Evolutionary conservation across 2,888 invertebrate species (phyloP).

Genomic region (Epirrhoe tristata): DNA sequence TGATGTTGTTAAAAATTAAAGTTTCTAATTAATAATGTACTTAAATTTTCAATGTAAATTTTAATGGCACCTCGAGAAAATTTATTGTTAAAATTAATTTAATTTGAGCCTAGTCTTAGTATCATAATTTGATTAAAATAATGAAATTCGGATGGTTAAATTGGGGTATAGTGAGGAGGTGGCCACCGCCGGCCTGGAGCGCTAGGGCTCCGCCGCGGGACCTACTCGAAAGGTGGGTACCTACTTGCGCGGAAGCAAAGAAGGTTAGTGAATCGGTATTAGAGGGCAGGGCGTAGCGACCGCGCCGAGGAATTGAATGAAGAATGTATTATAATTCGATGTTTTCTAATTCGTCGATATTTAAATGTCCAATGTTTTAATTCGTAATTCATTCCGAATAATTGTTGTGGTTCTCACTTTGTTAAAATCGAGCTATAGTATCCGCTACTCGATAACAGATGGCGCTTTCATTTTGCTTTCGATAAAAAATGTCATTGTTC

Average conservation of each 20-base stretch:
- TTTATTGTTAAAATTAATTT: slow-evolving; percentile 77
- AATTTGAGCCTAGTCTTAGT: slow-evolving; percentile 83
- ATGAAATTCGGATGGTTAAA: slow-evolving; percentile 60
- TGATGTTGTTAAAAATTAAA: slow-evolving; percentile 84
- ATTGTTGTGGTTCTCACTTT: slow-evolving; percentile 55
- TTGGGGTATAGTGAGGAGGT: slow-evolving; percentile 51
- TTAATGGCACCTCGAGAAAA: slow-evolving; percentile 76
- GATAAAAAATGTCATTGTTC: slow-evolving; percentile 58
- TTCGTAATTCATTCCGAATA: slow-evolving; percentile 68
- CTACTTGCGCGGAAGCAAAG: slow-evolving; percentile 68
- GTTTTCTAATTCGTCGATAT: slow-evolving; percentile 69
- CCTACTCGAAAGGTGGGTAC: too few relatives aligned
- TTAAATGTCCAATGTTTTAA: slow-evolving; percentile 69
- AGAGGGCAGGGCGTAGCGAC: slow-evolving; percentile 58
- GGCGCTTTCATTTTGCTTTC: slow-evolving; percentile 57
- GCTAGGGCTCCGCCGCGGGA: not conserved
- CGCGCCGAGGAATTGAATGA: slow-evolving; percentile 49
- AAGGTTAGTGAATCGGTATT: slow-evolving; percentile 83
- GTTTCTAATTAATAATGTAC: slow-evolving; percentile 83
- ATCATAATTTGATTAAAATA: slow-evolving; percentile 75
- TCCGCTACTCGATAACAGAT: slow-evolving; percentile 55
- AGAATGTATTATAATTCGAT: slow-evolving; percentile 66
- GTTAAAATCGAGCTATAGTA: slow-evolving; percentile 49
- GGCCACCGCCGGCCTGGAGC: slow-evolving; percentile 16
- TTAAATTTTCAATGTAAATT: slow-evolving; percentile 84